Percentiles rank a stretch among this genome's conserved stretches.
Conservation (phyloP, 2,113 vertebrate genomes). For the Sapayoa aenigma region DNA sequence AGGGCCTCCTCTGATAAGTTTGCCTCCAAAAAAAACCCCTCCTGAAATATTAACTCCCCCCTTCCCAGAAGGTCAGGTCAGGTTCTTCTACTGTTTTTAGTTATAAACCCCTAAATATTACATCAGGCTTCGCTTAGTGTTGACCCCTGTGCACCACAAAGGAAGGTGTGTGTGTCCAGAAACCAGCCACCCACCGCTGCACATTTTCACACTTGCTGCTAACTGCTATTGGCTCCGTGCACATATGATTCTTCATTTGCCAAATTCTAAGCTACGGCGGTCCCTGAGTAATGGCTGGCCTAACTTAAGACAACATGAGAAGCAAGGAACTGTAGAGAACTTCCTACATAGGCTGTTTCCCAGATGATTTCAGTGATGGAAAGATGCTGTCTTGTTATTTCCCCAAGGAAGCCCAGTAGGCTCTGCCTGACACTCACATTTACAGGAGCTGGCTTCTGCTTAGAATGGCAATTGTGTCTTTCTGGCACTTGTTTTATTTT, state of each 20-base stretch:
- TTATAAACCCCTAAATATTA: neutral
- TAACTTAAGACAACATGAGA: neutral
- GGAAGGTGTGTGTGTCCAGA: neutral
- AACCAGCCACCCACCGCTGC: fast-evolving
- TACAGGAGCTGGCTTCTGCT: neutral
- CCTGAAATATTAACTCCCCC: neutral
- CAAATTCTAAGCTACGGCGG: neutral
- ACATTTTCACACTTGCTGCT: fast-evolving
- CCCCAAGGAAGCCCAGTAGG: neutral
- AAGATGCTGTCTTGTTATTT: conserved; percentile 10
- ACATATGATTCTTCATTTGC: fast-evolving
- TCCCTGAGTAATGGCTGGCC: neutral
- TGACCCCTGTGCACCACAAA: neutral
- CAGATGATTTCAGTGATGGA: conserved; percentile 4
- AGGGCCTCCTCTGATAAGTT: neutral
- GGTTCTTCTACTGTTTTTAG: neutral
- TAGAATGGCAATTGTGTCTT: neutral
- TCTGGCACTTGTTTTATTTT: conserved; percentile 11
- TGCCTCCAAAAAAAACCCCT: neutral
- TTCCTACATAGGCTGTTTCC: neutral
- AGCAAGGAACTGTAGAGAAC: neutral
- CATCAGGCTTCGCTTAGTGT: neutral
- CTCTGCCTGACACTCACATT: neutral
- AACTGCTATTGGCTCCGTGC: fast-evolving
- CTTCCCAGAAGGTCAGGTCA: neutral